Base-by-base conservation (phyloP, 2,113 vertebrate genomes). In the Athene cunicularia region DNA sequence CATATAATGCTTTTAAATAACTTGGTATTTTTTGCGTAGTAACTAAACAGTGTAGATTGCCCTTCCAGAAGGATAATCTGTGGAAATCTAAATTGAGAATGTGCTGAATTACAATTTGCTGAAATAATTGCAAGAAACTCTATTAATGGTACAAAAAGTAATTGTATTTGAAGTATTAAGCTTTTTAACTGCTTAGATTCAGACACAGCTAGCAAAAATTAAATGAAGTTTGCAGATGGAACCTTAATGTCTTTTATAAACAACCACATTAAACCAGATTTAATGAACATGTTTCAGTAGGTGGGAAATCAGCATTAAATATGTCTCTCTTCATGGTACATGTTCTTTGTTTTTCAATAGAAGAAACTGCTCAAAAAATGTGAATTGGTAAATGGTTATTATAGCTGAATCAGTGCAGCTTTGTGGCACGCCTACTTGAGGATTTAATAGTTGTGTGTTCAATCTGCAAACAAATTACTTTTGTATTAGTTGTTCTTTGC, bases 301-400 rank as follows among this genome's bases (percentile, higher is more conserved):
- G 76, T 84, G 93, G 68, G 84, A 95, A 86, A 52, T 73, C 80
- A 92, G 33, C 35, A 49, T 52, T 90, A 67, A 94, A 79, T 84
- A 86, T 72, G 33, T 92, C 76, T 72, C 58, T 67, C 28, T 68
- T n/a, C 58, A 5, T 86, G 71, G 58, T 80, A 26, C 66, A 45
- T 20, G 33, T 53, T 79, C 64, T 88, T 91, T 95, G 63, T 88
- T 96, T 96, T 88, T 50, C 28, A 41, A 26, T 35, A 70, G 72
- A 73, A 70, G 72, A 73, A 91, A 47, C 59, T 80, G 71, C 63
- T 88, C 63, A 64, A 10, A 39, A 94, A 77, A 33, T 59, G 84
- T 86, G 85, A 96, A 49, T 52, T 80, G 67, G 43, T 86, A 92
- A 91, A 93, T 64, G 52, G 58, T 95, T 91, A 73, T 86, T 88